A percentile compares a stretch with the other conserved stretches of the same genome.
Evolutionary conservation across 2,113 vertebrate species (phyloP).

Genomic region (Axis porcinus): DNA sequence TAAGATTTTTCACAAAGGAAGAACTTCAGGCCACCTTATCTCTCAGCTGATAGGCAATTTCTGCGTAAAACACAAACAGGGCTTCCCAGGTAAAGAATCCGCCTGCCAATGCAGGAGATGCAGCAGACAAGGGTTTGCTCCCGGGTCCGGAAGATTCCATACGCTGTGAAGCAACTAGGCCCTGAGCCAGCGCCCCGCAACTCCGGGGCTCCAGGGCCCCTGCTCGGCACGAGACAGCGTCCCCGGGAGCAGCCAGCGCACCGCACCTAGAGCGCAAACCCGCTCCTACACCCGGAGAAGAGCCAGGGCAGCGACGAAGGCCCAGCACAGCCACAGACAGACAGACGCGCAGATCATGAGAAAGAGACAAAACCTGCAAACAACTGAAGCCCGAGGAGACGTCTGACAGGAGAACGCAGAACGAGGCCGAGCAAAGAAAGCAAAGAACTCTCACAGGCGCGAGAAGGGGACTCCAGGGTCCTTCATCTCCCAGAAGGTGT

Average conservation of each 20-base stretch:
- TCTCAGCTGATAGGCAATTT: background rate
- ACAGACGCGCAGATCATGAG: background rate
- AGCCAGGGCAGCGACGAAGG: background rate
- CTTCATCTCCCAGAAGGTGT: background rate
- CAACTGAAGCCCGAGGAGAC: background rate
- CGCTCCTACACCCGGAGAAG: background rate
- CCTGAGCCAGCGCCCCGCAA: background rate
- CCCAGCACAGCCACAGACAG: background rate
- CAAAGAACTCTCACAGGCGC: background rate
- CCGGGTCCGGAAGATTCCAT: background rate
- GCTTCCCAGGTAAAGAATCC: background rate
- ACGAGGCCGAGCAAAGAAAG: background rate
- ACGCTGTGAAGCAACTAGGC: fast-evolving
- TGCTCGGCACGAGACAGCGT: background rate
- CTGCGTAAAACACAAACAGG: background rate
- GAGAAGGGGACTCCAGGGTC: fast-evolving
- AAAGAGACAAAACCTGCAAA: background rate
- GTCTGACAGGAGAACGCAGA: background rate
- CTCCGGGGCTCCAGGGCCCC: background rate
- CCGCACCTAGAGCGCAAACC: background rate
- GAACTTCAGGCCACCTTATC: background rate
- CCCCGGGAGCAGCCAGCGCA: background rate
- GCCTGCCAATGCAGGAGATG: background rate
- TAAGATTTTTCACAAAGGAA: background rate
- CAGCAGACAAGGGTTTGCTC: background rate